Evolutionary conservation across 2,888 invertebrate genomes (phyloP).

Genomic region (Drosophila niveifrons): DNA sequence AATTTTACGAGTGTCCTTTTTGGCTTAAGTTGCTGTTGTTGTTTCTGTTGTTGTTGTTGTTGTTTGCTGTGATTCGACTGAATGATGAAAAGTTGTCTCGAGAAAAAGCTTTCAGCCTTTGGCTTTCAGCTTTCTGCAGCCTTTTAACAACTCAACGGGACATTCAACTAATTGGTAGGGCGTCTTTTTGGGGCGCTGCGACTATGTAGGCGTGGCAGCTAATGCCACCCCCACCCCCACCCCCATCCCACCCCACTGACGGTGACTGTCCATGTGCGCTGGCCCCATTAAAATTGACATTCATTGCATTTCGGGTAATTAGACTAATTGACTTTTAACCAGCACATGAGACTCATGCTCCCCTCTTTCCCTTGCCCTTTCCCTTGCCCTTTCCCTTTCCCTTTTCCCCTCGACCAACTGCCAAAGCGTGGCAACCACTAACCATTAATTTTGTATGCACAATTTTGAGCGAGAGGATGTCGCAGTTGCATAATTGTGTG

Average conservation of each 20-base stretch:
- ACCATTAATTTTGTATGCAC: slow-evolving; percentile 56
- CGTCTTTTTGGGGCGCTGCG: slow-evolving; percentile 9
- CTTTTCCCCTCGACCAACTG: too few relatives aligned
- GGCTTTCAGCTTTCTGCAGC: slow-evolving; percentile 30
- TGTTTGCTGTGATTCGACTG: slow-evolving; percentile 58
- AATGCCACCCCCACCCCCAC: slow-evolving; percentile 7
- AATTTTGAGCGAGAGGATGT: slow-evolving; percentile 25
- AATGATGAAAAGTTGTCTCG: slow-evolving; percentile 65
- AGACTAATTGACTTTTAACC: slow-evolving; percentile 80
- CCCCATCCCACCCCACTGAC: background rate
- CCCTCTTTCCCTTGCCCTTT: too few relatives aligned
- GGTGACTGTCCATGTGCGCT: slow-evolving; percentile 54
- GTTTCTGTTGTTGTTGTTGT: slow-evolving; percentile 34
- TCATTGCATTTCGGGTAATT: slow-evolving; percentile 77
- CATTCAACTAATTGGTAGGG: slow-evolving; percentile 51
- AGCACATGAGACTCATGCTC: slow-evolving; percentile 52
- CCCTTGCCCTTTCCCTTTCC: too few relatives aligned
- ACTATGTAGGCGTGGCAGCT: slow-evolving; percentile 8
- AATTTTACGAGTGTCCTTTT: slow-evolving; percentile 78
- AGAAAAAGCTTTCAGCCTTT: slow-evolving; percentile 55
- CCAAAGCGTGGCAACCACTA: background rate
- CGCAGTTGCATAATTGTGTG: slow-evolving; percentile 35
- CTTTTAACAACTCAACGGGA: slow-evolving; percentile 17
- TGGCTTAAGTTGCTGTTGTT: slow-evolving; percentile 32
- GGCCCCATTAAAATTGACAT: slow-evolving; percentile 78